These are phyloP conservation scores for Macheiramphus alcinus DNA, from an alignment of 2,113 vertebrate species.

Conservation along the genomic window DNA sequence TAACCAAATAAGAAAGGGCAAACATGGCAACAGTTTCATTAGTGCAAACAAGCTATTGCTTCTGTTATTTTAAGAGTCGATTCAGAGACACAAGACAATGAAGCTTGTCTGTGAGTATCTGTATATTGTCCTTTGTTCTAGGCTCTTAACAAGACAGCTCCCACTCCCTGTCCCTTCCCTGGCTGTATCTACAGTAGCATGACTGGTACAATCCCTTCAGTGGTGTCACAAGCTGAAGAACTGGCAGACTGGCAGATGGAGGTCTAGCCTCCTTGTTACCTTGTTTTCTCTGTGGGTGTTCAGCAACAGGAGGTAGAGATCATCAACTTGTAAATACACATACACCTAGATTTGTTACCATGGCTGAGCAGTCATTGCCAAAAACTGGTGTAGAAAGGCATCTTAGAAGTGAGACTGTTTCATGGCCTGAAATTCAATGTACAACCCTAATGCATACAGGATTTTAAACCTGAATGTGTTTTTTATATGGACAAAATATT, in stretches of 20 bases:
- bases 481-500: background rate
- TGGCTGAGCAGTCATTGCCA: background rate
- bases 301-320: background rate
- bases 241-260: background rate
- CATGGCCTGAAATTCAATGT: rapidly evolving
- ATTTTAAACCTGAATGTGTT: background rate
- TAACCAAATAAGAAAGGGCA: background rate
- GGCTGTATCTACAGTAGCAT: background rate
- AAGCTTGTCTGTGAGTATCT: background rate
- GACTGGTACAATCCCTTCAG: background rate
- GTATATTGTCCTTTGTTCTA: background rate
- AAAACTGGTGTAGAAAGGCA: background rate
- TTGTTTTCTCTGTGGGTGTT: background rate
- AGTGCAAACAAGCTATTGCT: background rate
- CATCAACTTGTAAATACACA: background rate
- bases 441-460: background rate
- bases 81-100: background rate
- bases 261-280: background rate
- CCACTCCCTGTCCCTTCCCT: background rate
- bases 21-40: background rate
- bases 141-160: background rate
- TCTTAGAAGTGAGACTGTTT: background rate
- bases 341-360: rapidly evolving
- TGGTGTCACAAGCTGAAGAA: background rate
- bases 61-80: background rate